phyloP scores from a whole-genome alignment of 1,140 invertebrate genomes.

The Apis cerana region DNA sequence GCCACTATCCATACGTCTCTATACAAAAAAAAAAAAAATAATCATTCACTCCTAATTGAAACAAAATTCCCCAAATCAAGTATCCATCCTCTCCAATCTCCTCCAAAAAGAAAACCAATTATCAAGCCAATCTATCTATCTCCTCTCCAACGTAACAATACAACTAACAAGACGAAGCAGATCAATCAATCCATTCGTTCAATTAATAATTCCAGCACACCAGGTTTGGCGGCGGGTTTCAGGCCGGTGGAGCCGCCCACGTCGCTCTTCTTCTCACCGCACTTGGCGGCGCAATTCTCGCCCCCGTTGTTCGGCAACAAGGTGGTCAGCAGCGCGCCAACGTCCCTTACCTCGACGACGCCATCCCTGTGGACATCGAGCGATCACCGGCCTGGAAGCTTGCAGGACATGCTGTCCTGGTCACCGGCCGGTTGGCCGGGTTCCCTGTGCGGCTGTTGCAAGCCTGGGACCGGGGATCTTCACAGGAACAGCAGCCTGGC shows the following conservation, averaged over 20 bases:
- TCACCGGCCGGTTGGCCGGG: conserved; percentile 76
- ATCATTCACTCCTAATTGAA: too few species aligned
- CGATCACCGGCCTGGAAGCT: conserved; percentile 71
- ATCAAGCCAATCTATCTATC: neutral
- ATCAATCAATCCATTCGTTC: neutral
- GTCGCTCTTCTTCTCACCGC: conserved; percentile 90
- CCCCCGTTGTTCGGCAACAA: conserved; percentile 88
- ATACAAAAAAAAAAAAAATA: too few species aligned
- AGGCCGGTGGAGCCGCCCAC: conserved; percentile 82
- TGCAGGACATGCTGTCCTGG: conserved; percentile 79
- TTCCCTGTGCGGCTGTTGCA: conserved; percentile 75
- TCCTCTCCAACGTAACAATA: too few species aligned
- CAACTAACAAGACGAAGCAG: too few species aligned
- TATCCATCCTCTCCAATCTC: neutral
- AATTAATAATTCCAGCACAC: conserved; percentile 78
- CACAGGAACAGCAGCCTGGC: conserved; percentile 89
- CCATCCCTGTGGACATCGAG: conserved; percentile 75
- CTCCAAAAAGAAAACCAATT: neutral
- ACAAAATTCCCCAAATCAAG: too few species aligned
- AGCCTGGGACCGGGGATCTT: conserved; percentile 81
- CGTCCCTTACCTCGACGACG: conserved; percentile 73
- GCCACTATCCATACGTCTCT: too few species aligned
- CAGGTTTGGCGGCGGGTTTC: conserved; percentile 84
- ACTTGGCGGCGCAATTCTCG: conserved; percentile 88
- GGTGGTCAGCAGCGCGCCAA: conserved; percentile 72